Base-by-base conservation (phyloP, 2,888 invertebrate species). In the Sceliomorpha sp. region DNA sequence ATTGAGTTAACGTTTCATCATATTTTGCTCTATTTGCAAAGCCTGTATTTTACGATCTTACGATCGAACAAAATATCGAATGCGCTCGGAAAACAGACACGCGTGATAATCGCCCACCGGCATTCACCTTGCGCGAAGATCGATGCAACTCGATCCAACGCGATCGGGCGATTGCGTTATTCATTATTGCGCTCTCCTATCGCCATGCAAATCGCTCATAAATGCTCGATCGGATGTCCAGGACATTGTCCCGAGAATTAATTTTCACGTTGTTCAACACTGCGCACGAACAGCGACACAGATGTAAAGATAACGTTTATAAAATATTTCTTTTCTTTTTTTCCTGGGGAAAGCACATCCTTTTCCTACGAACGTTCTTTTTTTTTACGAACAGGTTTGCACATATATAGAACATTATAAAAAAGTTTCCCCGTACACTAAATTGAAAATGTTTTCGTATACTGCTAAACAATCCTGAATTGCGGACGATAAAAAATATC, bases 121-220 rank as follows among this genome's bases (percentile, higher is more conserved):
- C 50, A 36, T 59, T 59, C 50, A 50, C 59, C 40, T 47, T 47
- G 47, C 45, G 47, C 53, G 53, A 26, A 8, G 45, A 51, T 55
- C 55, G 40, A 51, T 58, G 64, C 56, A 64, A 58, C 44, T 64
- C 58, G 56, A 64, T 58, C 32, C 64, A 7, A 29, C 37, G 50
- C 39, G 51, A 56, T 51, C 56, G 39, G 27, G 3, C 34, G 50
- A 50, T 58, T 51, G 27, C 50, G 56, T 50, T 27, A 29, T 42
- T 44, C 44, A 50, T 55, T 56, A 56, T 55, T 40, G 56, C 55
- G 12, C 44, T 31, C 14, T 24, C 40, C 32, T 58, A 66, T 66
- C 64, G 58, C 20, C 64, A 58, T 51, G 63, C 63, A 42, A 63
- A 63, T 63, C 63, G n/a, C 32, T 66, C 64, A 56, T 64, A 64